Conservation (phyloP, 2,113 vertebrate genomes). For the Aptenodytes forsteri region DNA sequence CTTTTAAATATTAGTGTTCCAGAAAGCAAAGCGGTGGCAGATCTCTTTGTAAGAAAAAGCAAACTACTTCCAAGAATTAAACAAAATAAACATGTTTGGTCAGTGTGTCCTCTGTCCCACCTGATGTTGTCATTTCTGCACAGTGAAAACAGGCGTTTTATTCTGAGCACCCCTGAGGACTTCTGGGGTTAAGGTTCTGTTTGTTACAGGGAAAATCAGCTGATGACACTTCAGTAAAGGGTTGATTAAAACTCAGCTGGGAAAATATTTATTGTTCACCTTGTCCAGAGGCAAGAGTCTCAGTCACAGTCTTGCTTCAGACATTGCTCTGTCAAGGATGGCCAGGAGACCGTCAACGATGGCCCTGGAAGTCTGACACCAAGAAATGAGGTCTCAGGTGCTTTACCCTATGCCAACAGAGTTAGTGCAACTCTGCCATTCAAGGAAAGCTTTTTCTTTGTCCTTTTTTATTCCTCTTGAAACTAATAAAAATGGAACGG, state of each 20-base stretch:
- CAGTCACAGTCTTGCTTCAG: neutral
- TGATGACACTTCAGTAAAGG: neutral
- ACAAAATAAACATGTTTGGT: neutral
- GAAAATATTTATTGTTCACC: neutral
- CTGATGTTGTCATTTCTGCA: neutral
- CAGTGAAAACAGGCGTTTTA: neutral
- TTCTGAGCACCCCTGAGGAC: neutral
- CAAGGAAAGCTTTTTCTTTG: neutral
- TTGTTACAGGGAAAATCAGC: neutral
- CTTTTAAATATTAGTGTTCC: neutral
- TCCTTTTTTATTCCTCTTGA: neutral
- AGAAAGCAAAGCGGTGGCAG: neutral
- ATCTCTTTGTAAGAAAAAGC: neutral
- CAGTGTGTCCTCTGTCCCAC: neutral
- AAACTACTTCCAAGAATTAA: neutral
- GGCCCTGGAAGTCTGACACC: neutral
- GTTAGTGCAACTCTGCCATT: neutral
- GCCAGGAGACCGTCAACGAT: neutral
- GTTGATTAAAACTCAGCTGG: neutral
- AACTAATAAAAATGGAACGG: neutral
- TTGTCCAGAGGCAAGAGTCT: neutral
- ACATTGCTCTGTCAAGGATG: neutral
- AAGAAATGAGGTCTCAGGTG: neutral
- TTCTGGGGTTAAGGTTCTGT: neutral
- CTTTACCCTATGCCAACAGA: neutral